Evolutionary conservation across 2,888 invertebrate species (phyloP).

Genomic region (Morpho deidamia): DNA sequence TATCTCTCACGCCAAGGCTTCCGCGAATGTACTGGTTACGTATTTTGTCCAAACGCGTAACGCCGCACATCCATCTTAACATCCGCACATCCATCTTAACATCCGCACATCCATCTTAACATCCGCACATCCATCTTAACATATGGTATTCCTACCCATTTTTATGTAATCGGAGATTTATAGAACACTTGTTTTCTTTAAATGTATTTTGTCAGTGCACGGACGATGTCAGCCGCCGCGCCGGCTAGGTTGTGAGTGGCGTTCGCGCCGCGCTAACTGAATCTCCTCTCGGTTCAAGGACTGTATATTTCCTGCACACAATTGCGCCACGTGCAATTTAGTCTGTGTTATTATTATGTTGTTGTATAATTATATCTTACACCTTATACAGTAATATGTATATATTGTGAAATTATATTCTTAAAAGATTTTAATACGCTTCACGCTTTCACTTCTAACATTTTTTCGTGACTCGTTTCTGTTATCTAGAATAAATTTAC

Average conservation of each 20-base stretch:
- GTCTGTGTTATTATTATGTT: slow-evolving; percentile 77
- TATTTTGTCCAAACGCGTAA: no score
- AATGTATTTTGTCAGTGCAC: neutral
- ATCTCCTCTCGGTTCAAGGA: slow-evolving; percentile 75
- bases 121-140: no score
- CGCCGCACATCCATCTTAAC: no score
- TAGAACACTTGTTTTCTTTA: neutral
- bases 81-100: no score
- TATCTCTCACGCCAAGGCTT: no score
- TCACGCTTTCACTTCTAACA: slow-evolving; percentile 75
- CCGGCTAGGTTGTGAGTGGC: slow-evolving; percentile 62
- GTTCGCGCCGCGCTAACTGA: slow-evolving; percentile 50
- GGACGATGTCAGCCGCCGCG: slow-evolving; percentile 24
- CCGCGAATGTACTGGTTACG: no score
- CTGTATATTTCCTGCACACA: slow-evolving; percentile 73
- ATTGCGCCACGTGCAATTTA: slow-evolving; percentile 76
- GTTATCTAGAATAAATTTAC: slow-evolving; percentile 78
- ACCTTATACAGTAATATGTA: slow-evolving; percentile 72
- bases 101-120: no score
- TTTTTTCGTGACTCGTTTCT: slow-evolving; percentile 75
- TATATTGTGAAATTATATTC: slow-evolving; percentile 76
- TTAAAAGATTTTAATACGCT: slow-evolving; percentile 73
- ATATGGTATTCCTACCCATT: no score
- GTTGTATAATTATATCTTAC: slow-evolving; percentile 76
- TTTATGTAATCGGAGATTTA: neutral